These are phyloP conservation scores for Oreamnos americanus DNA, from an alignment of 2,113 vertebrate species.

Conservation along the genomic window DNA sequence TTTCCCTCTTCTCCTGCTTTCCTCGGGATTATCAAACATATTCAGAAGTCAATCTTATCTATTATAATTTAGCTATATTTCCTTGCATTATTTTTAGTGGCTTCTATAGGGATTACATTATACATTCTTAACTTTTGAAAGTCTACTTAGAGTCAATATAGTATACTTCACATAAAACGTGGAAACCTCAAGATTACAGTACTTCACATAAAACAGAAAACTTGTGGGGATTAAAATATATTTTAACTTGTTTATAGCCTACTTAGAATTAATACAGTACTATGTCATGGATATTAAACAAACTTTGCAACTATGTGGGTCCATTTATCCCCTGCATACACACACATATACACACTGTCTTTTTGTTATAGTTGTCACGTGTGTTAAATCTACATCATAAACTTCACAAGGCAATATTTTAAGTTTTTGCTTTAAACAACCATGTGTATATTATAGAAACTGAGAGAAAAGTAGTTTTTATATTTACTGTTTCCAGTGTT, in stretches of 20 bases:
- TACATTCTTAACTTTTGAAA: constrained; percentile 27
- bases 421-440: constrained; percentile 7
- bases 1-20: background rate
- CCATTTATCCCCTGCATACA: background rate
- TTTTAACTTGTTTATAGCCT: background rate
- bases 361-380: background rate
- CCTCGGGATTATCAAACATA: background rate
- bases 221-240: background rate
- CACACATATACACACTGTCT: background rate
- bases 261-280: constrained; percentile 25
- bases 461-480: background rate
- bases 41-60: constrained; percentile 1
- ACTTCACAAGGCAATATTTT: background rate
- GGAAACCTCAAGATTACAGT: background rate
- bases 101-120: background rate
- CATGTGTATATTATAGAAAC: background rate
- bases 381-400: background rate
- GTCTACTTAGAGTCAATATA: background rate
- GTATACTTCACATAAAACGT: background rate
- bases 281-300: constrained; percentile 12
- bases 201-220: background rate
- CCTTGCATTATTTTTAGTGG: background rate
- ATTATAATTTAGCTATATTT: constrained; percentile 27
- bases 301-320: background rate
- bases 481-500: background rate